These are phyloP conservation scores for Gouania willdenowi DNA, from an alignment of 2,797 vertebrate genomes.

Conservation along the genomic window DNA sequence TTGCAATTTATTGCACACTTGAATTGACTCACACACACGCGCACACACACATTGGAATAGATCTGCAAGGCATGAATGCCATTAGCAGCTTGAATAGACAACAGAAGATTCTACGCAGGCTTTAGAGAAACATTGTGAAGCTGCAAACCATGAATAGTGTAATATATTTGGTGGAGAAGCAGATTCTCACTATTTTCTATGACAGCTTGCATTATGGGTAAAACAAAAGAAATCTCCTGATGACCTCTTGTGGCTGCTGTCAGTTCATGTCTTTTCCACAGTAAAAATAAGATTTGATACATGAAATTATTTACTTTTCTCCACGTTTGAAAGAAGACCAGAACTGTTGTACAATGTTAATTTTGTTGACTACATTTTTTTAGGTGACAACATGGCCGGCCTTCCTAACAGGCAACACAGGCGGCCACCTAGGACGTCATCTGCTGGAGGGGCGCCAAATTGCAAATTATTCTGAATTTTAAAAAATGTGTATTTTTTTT, in stretches of 20 bases:
- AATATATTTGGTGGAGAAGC: too few relatives aligned
- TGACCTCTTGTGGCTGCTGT: constrained; percentile 49
- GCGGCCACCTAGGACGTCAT: too few relatives aligned
- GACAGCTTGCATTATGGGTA: not conserved
- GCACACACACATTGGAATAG: constrained; percentile 31
- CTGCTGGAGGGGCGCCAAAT: too few relatives aligned
- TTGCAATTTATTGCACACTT: constrained; percentile 46
- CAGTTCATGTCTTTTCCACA: not conserved
- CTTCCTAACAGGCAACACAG: too few relatives aligned
- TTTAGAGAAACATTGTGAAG: not conserved
- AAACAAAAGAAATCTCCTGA: constrained; percentile 7
- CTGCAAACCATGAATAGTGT: not conserved
- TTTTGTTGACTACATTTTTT: too few relatives aligned
- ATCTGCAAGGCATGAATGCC: constrained; percentile 28
- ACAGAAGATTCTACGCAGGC: not conserved
- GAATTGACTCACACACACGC: constrained; percentile 37
- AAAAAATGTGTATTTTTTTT: too few relatives aligned
- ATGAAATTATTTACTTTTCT: too few relatives aligned
- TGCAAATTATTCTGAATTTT: too few relatives aligned
- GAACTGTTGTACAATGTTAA: too few relatives aligned
- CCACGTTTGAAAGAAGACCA: too few relatives aligned
- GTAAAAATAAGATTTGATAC: too few relatives aligned
- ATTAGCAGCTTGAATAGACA: constrained; percentile 9
- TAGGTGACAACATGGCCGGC: too few relatives aligned
- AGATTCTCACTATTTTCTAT: not conserved